Percentiles rank a stretch among this genome's conserved stretches.
These are phyloP conservation scores for Archegozetes longisetosus DNA, from an alignment of 1,140 invertebrate genomes.

Conservation along the genomic window DNA sequence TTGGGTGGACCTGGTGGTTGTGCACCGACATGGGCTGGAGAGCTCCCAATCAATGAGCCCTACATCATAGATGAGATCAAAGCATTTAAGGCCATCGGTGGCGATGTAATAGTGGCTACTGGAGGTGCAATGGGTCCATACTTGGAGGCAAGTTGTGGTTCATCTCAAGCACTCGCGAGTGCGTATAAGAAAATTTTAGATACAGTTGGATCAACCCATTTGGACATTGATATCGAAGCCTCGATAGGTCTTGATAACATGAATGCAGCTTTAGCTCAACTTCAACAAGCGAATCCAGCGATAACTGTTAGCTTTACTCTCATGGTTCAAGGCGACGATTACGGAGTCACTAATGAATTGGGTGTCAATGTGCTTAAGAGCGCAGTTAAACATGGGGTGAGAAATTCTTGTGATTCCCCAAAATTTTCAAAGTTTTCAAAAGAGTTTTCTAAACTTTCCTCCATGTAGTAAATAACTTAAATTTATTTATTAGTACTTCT, in stretches of 20 bases:
- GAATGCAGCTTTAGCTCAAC: slow-evolving; percentile 18
- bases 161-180: slow-evolving; percentile 10
- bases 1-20: slow-evolving; percentile 21
- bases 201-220: slow-evolving; percentile 20
- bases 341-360: slow-evolving; percentile 22
- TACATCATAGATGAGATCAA: slow-evolving; percentile 20
- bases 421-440: too few species aligned
- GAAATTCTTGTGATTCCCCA: too few species aligned
- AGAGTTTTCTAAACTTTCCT: too few species aligned
- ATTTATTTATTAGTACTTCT: too few species aligned
- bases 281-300: slow-evolving; percentile 17
- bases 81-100: slow-evolving; percentile 19
- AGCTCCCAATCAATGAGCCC: slow-evolving; percentile 17
- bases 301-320: slow-evolving; percentile 22
- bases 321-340: slow-evolving; percentile 25
- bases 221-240: slow-evolving; percentile 24
- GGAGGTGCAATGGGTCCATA: slow-evolving; percentile 23
- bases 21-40: slow-evolving; percentile 23
- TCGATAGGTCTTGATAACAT: slow-evolving; percentile 21
- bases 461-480: too few species aligned
- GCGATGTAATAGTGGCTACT: slow-evolving; percentile 19
- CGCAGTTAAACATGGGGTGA: slow-evolving; percentile 12
- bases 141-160: slow-evolving; percentile 20
- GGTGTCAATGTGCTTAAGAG: slow-evolving; percentile 21
- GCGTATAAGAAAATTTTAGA: slow-evolving; percentile 21